These are phyloP conservation scores for Drosophila greeni DNA, from an alignment of 2,888 invertebrate genomes.

Conservation along the genomic window DNA sequence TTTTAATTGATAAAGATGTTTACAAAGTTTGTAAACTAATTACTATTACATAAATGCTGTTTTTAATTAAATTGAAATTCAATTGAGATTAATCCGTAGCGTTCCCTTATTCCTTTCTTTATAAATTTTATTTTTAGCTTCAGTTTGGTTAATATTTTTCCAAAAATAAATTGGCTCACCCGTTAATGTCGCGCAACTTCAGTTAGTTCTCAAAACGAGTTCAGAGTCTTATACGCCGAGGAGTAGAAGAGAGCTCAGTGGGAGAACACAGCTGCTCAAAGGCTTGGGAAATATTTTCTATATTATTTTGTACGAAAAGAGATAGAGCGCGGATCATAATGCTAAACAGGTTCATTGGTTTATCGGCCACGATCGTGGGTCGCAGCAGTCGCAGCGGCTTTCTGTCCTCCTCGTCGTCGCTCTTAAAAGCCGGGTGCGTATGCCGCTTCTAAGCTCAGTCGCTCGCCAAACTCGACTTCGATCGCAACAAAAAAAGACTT, in stretches of 20 bases:
- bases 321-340: slow-evolving; percentile 38
- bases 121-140: background rate
- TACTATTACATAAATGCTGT: background rate
- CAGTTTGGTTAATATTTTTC: background rate
- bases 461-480: slow-evolving; percentile 29
- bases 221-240: slow-evolving; percentile 19
- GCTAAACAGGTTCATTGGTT: slow-evolving; percentile 59
- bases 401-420: slow-evolving; percentile 20
- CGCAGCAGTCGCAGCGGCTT: slow-evolving; percentile 19
- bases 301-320: slow-evolving; percentile 1
- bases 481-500: slow-evolving; percentile 16
- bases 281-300: slow-evolving; percentile 8
- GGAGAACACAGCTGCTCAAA: slow-evolving; percentile 7
- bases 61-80: background rate
- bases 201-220: slow-evolving; percentile 23
- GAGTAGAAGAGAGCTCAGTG: slow-evolving; percentile 17
- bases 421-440: slow-evolving; percentile 52
- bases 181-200: slow-evolving; percentile 2
- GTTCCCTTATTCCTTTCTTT: background rate
- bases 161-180: background rate
- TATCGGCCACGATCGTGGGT: slow-evolving; percentile 45
- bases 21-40: background rate
- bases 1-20: background rate
- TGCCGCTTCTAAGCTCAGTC: slow-evolving; percentile 42
- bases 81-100: background rate